Evolutionary conservation across 2,888 invertebrate species (phyloP).

Genomic region (Watsonalla cultraria): DNA sequence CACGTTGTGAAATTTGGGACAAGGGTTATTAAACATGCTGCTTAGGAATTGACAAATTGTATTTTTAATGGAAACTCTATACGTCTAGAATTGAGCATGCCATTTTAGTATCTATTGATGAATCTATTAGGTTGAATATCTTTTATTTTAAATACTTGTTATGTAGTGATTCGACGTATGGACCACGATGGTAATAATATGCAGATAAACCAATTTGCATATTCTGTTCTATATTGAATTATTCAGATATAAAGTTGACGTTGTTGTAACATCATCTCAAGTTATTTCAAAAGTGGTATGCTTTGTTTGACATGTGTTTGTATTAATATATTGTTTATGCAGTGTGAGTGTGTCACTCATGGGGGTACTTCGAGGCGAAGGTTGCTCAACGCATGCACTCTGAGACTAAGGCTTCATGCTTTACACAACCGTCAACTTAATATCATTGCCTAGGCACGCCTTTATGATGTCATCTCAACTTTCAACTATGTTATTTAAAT

Average conservation of each 20-base stretch:
- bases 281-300: neutral
- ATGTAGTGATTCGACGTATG: neutral
- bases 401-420: constrained; percentile 19
- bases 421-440: constrained; percentile 41
- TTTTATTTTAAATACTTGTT: neutral
- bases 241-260: neutral
- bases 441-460: constrained; percentile 40
- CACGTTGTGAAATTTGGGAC: no score
- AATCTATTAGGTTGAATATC: no score
- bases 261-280: neutral
- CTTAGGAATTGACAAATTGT: no score
- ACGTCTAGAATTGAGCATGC: neutral
- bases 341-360: neutral
- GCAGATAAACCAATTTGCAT: neutral
- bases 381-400: constrained; percentile 29
- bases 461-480: constrained; percentile 28
- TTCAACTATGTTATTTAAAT: constrained; percentile 17
- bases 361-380: constrained; percentile 3
- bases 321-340: neutral
- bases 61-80: no score
- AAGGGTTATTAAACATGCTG: no score
- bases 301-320: neutral
- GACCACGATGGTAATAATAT: neutral
- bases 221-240: neutral
- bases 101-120: neutral